These are phyloP conservation scores for Margarornis squamiger DNA, from an alignment of 2,797 vertebrate genomes.

Conservation along the genomic window DNA sequence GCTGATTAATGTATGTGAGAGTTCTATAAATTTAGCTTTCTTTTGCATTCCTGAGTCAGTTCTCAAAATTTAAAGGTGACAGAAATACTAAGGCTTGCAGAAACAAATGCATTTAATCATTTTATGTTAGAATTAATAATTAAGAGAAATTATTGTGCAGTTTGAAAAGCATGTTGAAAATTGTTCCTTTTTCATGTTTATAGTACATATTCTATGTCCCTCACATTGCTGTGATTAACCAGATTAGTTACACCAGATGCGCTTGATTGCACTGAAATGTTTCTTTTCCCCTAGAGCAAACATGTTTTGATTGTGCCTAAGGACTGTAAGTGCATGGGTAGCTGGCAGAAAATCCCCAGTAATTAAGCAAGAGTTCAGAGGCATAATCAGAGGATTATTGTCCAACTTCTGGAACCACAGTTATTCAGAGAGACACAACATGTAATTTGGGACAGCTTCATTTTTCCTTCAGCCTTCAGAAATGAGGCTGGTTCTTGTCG, in stretches of 20 bases:
- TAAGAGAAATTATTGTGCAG: slow-evolving; percentile 48
- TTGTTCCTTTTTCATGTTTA: slow-evolving; percentile 67
- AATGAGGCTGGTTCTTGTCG: slow-evolving; percentile 30
- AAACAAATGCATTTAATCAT: slow-evolving; percentile 29
- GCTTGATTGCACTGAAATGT: slow-evolving; percentile 77
- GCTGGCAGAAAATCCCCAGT: slow-evolving; percentile 62
- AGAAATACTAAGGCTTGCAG: slow-evolving; percentile 35
- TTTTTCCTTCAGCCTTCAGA: slow-evolving; percentile 41
- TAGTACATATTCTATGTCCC: slow-evolving; percentile 66
- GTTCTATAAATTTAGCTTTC: slow-evolving; percentile 44
- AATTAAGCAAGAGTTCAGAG: slow-evolving; percentile 60
- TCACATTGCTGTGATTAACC: slow-evolving; percentile 76
- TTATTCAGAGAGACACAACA: slow-evolving; percentile 30
- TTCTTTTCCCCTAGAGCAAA: slow-evolving; percentile 75
- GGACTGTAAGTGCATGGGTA: slow-evolving; percentile 69
- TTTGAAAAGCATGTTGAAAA: slow-evolving; percentile 75
- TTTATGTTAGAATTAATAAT: slow-evolving; percentile 42
- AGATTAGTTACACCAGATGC: slow-evolving; percentile 74
- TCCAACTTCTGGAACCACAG: slow-evolving; percentile 55
- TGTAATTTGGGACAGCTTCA: slow-evolving; percentile 32
- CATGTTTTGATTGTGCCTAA: slow-evolving; percentile 74
- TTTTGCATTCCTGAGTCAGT: slow-evolving; percentile 50
- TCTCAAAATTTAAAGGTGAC: slow-evolving; percentile 35
- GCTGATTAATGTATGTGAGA: slow-evolving; percentile 37
- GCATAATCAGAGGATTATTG: slow-evolving; percentile 63